phyloP scores from a whole-genome alignment of 2,113 vertebrate genomes.

The Oriolus oriolus region DNA sequence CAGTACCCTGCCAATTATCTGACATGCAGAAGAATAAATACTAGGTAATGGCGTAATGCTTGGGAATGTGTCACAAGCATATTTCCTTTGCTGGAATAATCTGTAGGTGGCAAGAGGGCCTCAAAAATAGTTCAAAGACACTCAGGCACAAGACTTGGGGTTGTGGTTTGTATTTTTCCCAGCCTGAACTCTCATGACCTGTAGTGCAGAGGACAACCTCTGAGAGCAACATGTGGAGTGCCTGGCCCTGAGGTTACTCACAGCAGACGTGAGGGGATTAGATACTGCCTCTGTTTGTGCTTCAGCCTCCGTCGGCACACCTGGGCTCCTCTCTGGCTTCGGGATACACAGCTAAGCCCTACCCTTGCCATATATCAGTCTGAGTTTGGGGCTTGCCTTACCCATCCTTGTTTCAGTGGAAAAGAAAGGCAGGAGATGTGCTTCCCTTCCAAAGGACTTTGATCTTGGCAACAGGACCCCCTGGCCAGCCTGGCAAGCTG shows the following conservation, averaged over 20 bases:
- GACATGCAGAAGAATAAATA: neutral
- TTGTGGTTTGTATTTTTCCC: neutral
- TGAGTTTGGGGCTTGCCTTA: neutral
- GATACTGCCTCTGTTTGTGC: neutral
- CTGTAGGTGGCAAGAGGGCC: constrained; percentile 34
- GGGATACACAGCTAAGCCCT: neutral
- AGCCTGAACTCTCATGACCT: neutral
- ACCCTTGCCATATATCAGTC: neutral
- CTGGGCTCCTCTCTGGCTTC: neutral
- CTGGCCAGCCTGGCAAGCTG: neutral
- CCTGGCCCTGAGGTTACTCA: neutral
- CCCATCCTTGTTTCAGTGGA: neutral
- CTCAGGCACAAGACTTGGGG: neutral
- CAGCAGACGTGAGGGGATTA: fast-evolving
- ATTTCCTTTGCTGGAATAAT: constrained; percentile 21
- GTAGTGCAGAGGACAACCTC: neutral
- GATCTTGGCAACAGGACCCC: neutral
- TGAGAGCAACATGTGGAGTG: neutral
- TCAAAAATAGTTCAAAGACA: neutral
- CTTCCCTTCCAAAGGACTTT: neutral
- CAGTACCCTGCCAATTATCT: neutral
- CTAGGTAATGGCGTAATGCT: neutral
- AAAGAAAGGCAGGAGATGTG: neutral
- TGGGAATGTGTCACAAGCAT: neutral
- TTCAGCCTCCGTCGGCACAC: neutral